phyloP scores from a whole-genome alignment of 2,888 invertebrate genomes.

The Palloptera scutellata region DNA sequence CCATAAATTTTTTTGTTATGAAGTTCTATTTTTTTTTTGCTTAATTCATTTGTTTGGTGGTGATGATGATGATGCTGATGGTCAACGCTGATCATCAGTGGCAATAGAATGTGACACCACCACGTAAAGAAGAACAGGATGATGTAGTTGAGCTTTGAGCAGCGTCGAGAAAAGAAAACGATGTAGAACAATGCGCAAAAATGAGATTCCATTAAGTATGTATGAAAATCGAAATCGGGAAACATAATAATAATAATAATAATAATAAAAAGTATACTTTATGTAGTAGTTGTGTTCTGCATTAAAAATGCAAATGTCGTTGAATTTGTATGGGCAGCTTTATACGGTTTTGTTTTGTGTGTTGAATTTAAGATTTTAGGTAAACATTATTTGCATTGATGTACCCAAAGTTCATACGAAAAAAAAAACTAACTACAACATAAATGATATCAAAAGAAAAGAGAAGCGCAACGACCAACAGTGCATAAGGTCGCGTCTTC shows the following conservation, averaged over 20 bases:
- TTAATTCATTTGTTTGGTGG: constrained; percentile 12
- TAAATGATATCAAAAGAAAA: constrained; percentile 4
- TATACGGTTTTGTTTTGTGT: constrained; percentile 31
- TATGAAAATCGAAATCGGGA: constrained; percentile 12
- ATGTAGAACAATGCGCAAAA: constrained; percentile 23
- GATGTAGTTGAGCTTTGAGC: background rate
- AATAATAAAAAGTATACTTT: constrained; percentile 1
- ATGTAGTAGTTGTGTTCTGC: constrained; percentile 44
- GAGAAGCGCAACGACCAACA: constrained; percentile 4
- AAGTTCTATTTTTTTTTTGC: background rate
- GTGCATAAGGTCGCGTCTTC: constrained; percentile 7
- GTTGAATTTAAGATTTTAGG: constrained; percentile 51
- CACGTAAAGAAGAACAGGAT: constrained; percentile 29
- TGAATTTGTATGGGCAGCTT: constrained; percentile 41
- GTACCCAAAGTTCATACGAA: background rate
- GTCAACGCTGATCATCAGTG: constrained; percentile 35
- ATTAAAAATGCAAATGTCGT: constrained; percentile 61
- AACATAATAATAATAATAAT: constrained; percentile 3
- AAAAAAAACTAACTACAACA: background rate
- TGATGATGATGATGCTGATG: constrained; percentile 25
- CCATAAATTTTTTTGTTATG: constrained; percentile 38
- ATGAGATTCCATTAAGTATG: background rate
- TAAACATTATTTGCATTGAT: constrained; percentile 48
- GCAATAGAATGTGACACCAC: constrained; percentile 56
- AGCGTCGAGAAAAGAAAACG: constrained; percentile 32